Percentiles rank a stretch among this genome's conserved stretches.
These are phyloP conservation scores for Amia ocellicauda DNA, from an alignment of 2,113 vertebrate species.

Conservation along the genomic window DNA sequence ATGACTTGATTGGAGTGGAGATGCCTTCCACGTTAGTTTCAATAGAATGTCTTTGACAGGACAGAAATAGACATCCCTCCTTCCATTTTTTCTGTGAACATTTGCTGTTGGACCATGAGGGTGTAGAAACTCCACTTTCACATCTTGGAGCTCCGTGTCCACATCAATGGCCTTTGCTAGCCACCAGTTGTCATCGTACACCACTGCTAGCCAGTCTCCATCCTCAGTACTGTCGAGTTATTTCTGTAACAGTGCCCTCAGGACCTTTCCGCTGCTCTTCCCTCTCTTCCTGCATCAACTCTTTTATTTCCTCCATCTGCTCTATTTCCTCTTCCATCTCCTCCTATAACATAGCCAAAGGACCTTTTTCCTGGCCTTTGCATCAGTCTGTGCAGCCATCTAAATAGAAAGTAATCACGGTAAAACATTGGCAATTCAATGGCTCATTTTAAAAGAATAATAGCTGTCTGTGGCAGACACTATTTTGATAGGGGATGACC, in stretches of 20 bases:
- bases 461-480: not conserved
- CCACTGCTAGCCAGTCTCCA: slow-evolving; percentile 28
- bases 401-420: not conserved
- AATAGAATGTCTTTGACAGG: no score
- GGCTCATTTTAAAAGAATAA: slow-evolving; percentile 14
- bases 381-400: slow-evolving; percentile 7
- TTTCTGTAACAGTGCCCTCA: not conserved
- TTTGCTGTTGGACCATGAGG: no score
- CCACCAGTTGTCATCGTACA: slow-evolving; percentile 11
- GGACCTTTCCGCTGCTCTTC: slow-evolving; percentile 7
- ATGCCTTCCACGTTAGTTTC: no score
- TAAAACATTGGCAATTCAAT: slow-evolving; percentile 6
- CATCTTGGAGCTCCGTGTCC: not conserved
- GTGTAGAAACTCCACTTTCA: no score
- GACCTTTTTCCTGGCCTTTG: slow-evolving; percentile 10
- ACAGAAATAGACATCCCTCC: no score
- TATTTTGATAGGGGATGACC: slow-evolving; percentile 18
- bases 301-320: not conserved
- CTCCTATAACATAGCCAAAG: slow-evolving; percentile 21
- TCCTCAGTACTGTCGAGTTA: slow-evolving; percentile 9
- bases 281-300: not conserved
- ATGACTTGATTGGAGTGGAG: no score
- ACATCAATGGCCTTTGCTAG: slow-evolving; percentile 10
- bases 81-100: no score
- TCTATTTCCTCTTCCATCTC: slow-evolving; percentile 13